Percentiles rank a stretch among this genome's conserved stretches.
These are phyloP conservation scores for Germaria angustata DNA, from an alignment of 2,888 invertebrate genomes.

Conservation along the genomic window DNA sequence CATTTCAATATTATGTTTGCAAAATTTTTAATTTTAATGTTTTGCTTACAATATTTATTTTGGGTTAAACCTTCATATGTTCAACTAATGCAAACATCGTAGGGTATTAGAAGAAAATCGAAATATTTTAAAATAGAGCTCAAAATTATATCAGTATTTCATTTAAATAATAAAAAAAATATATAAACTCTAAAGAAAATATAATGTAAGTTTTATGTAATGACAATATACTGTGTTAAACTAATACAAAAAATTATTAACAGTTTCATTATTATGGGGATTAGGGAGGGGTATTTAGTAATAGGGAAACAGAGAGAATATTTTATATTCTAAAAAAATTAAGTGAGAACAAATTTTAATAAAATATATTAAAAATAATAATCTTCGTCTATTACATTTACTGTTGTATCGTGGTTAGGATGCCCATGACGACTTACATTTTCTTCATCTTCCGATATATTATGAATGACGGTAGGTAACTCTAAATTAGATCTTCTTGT, in stretches of 20 bases:
- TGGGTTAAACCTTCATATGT: slow-evolving; percentile 2
- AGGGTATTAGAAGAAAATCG: slow-evolving; percentile 3
- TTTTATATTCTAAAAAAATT: slow-evolving; percentile 11
- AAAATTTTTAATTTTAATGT: slow-evolving; percentile 47
- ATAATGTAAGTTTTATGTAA: slow-evolving; percentile 33
- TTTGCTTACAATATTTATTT: slow-evolving; percentile 10
- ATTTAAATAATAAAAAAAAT: slow-evolving; percentile 14
- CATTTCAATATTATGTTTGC: slow-evolving; percentile 45
- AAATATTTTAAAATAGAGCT: slow-evolving; percentile 30
- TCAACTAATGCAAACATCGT: slow-evolving; percentile 35
- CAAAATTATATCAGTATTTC: slow-evolving; percentile 24
- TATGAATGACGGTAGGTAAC: slow-evolving; percentile 56
- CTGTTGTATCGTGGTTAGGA: slow-evolving; percentile 25
- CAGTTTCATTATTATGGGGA: slow-evolving; percentile 31
- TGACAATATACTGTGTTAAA: slow-evolving; percentile 50
- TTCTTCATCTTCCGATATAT: slow-evolving; percentile 47
- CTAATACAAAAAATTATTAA: slow-evolving; percentile 54
- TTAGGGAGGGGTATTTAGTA: slow-evolving; percentile 15
- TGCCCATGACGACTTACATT: slow-evolving; percentile 27
- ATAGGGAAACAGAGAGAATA: slow-evolving; percentile 8
- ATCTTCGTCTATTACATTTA: slow-evolving; percentile 61
- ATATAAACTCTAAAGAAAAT: slow-evolving; percentile 33
- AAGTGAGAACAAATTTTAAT: slow-evolving; percentile 1
- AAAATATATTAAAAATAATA: slow-evolving; percentile 58
- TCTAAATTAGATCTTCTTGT: slow-evolving; percentile 50